phyloP scores from a whole-genome alignment of 2,113 vertebrate genomes.

The Phycodurus eques region DNA sequence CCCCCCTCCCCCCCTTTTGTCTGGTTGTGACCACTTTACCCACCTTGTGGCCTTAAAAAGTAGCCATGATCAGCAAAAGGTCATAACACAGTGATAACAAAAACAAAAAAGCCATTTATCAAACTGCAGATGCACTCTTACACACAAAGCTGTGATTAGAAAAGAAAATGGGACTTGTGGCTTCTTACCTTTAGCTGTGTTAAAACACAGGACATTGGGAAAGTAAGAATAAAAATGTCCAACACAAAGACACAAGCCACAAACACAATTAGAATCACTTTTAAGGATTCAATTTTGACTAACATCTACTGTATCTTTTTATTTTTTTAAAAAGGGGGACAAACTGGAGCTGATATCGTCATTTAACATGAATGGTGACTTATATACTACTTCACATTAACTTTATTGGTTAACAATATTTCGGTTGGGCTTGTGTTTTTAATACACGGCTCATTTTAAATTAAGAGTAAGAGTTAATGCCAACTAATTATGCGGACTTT shows the following conservation, averaged over 20 bases:
- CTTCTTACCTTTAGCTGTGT: conserved; percentile 12
- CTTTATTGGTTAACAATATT: not conserved
- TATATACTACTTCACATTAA: not conserved
- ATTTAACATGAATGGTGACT: not conserved
- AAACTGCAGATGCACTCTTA: conserved; percentile 1
- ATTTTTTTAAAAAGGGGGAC: not conserved
- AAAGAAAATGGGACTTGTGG: conserved; percentile 8
- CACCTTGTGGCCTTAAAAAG: not conserved
- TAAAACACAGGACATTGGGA: not conserved
- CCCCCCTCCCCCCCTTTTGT: not conserved
- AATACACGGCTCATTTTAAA: not conserved
- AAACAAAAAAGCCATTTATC: conserved; percentile 16
- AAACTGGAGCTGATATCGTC: not conserved
- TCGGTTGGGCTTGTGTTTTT: not conserved
- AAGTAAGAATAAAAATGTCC: not conserved
- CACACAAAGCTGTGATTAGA: conserved; percentile 25
- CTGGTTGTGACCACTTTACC: conserved; percentile 18
- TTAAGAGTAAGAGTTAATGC: too few relatives aligned
- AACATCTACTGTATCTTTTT: not conserved
- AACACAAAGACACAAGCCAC: conserved; percentile 27
- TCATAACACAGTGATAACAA: conserved; percentile 16
- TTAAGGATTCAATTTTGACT: not conserved
- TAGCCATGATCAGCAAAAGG: conserved; percentile 19
- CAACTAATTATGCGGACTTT: not conserved
- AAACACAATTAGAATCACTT: conserved; percentile 9